phyloP scores from a whole-genome alignment of 35 echinoderm and acorn worm species.

The Anneissia japonica region DNA sequence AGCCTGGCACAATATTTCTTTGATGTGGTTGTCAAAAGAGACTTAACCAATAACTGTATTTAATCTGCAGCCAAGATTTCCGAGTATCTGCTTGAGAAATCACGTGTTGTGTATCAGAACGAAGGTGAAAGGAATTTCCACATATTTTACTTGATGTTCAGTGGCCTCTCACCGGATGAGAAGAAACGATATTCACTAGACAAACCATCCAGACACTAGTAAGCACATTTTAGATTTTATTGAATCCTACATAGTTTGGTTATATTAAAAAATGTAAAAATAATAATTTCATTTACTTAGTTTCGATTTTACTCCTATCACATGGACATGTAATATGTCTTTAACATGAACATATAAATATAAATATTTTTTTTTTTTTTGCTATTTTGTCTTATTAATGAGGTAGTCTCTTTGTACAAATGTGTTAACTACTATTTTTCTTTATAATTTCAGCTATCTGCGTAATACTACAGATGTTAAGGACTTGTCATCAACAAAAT shows the following conservation, averaged over 20 bases:
- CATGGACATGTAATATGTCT: not conserved
- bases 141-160: conserved; percentile 85
- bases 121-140: conserved; percentile 85
- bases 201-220: conserved; percentile 57
- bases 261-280: no score
- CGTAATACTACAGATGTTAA: not conserved
- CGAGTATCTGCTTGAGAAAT: conserved; percentile 92
- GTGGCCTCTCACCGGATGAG: conserved; percentile 53
- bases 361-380: not conserved
- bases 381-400: not conserved
- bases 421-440: no score
- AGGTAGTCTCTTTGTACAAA: no score
- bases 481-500: not conserved
- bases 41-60: not conserved
- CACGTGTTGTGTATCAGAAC: conserved; percentile 51
- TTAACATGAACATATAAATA: not conserved
- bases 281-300: not conserved
- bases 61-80: conserved; percentile 44
- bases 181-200: conserved; percentile 45
- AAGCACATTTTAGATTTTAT: no score
- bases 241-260: no score
- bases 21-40: not conserved
- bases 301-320: not conserved
- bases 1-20: no score
- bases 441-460: not conserved